Evolutionary conservation across 2,113 vertebrate genomes (phyloP).

Genomic region (Pogonocichla stellata): DNA sequence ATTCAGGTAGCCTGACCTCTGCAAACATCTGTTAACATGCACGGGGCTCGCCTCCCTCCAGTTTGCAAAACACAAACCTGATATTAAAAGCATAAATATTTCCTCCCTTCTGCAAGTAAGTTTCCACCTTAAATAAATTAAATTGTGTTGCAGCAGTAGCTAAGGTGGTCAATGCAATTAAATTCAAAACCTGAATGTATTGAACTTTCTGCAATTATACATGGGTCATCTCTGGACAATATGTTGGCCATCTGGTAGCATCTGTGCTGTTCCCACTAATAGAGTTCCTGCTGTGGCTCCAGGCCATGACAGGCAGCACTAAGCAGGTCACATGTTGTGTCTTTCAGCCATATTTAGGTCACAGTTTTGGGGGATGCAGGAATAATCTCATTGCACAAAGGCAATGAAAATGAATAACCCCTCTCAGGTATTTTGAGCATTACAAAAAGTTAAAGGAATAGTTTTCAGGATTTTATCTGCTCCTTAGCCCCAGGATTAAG

Average conservation of each 20-base stretch:
- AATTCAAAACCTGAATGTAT: slow-evolving; percentile 87
- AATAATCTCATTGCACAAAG: slow-evolving; percentile 82
- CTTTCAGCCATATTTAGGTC: slow-evolving; percentile 99
- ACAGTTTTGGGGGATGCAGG: slow-evolving; percentile 81
- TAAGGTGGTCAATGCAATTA: slow-evolving; percentile 89
- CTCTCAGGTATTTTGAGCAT: slow-evolving; percentile 63
- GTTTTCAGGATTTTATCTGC: slow-evolving; percentile 49
- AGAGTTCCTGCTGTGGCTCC: slow-evolving; percentile 84
- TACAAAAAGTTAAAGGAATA: slow-evolving; percentile 55
- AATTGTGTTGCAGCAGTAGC: slow-evolving; percentile 74
- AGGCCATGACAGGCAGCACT: slow-evolving; percentile 82
- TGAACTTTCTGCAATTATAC: slow-evolving; percentile 95
- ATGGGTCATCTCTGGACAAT: slow-evolving; percentile 94
- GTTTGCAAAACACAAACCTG: not conserved
- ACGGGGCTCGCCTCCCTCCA: not conserved
- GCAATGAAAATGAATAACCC: slow-evolving; percentile 76
- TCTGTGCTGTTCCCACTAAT: slow-evolving; percentile 92
- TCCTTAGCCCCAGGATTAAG: not conserved
- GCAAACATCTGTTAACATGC: slow-evolving; percentile 57
- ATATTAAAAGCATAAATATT: slow-evolving; percentile 58
- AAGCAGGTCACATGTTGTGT: slow-evolving; percentile 96
- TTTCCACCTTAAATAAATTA: slow-evolving; percentile 86
- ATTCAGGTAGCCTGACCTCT: slow-evolving; percentile 63
- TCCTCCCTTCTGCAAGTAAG: slow-evolving; percentile 26
- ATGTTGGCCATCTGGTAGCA: slow-evolving; percentile 96